These are phyloP conservation scores for Reinhardtius hippoglossoides DNA, from an alignment of 2,113 vertebrate species.

Conservation along the genomic window DNA sequence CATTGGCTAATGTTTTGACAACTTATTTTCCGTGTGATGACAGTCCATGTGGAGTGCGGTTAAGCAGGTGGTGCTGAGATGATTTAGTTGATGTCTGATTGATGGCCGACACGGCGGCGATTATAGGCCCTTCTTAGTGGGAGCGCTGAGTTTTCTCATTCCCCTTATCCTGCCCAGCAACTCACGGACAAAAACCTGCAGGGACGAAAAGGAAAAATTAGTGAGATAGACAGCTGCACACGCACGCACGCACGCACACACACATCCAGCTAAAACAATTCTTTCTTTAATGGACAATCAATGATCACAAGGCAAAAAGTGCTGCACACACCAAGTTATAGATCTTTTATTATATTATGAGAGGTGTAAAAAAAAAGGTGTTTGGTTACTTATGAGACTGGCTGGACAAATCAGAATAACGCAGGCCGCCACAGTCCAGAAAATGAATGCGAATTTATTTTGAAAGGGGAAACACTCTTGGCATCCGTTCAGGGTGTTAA, in stretches of 20 bases:
- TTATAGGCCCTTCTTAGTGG: constrained; percentile 95
- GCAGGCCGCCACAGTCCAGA: neutral
- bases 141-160: constrained; percentile 96
- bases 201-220: neutral
- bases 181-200: constrained; percentile 93
- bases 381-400: too few relatives aligned
- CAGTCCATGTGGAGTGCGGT: constrained; percentile 51
- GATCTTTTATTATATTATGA: too few relatives aligned
- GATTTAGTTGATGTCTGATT: constrained; percentile 40
- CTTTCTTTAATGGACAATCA: too few relatives aligned
- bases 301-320: too few relatives aligned
- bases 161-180: constrained; percentile 95
- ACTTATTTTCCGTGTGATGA: constrained; percentile 40
- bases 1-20: constrained; percentile 42
- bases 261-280: neutral
- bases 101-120: constrained; percentile 51
- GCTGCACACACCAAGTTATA: too few relatives aligned
- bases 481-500: neutral
- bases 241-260: too few relatives aligned
- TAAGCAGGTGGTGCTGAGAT: constrained; percentile 53
- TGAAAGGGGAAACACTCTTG: neutral
- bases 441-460: neutral
- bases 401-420: neutral
- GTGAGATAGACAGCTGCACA: neutral
- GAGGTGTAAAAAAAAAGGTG: too few relatives aligned